Percentiles rank a stretch among this genome's conserved stretches.
Conservation (phyloP, 2,113 vertebrate genomes). For the Cranoglanis bouderius region DNA sequence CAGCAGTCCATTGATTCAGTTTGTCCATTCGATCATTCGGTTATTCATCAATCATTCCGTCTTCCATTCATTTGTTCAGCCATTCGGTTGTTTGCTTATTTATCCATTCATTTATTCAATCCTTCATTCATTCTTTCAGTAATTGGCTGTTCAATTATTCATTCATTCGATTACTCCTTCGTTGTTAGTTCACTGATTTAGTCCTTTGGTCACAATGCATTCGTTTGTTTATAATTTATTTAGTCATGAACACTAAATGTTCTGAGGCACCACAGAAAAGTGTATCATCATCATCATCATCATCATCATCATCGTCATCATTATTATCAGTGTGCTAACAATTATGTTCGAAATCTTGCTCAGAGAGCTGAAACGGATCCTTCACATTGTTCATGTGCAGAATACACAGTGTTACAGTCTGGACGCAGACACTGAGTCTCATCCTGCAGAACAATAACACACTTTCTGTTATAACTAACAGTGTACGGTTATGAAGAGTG, state of each 20-base stretch:
- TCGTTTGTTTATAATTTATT: background rate
- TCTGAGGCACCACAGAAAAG: background rate
- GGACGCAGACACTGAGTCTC: background rate
- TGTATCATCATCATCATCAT: background rate
- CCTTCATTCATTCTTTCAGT: background rate
- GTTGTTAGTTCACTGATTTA: background rate
- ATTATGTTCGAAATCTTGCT: background rate
- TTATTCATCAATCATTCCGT: background rate
- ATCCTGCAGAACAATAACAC: background rate
- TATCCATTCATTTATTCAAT: background rate
- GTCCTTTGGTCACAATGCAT: background rate
- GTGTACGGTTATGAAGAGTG: background rate
- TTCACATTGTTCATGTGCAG: too few species aligned
- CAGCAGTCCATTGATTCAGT: background rate
- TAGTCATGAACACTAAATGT: background rate
- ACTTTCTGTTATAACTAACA: background rate
- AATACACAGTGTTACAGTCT: background rate
- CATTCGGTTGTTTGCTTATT: background rate
- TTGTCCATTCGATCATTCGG: background rate
- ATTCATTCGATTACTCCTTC: background rate
- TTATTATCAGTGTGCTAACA: background rate
- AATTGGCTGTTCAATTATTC: background rate
- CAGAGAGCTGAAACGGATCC: background rate
- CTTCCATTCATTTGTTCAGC: slow-evolving; percentile 49
- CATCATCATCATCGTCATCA: too few species aligned